Evolutionary conservation across 2,797 vertebrate species (phyloP), one percentile per base, ranked within the genome.

Genomic region (Acanthurus tractus): DNA sequence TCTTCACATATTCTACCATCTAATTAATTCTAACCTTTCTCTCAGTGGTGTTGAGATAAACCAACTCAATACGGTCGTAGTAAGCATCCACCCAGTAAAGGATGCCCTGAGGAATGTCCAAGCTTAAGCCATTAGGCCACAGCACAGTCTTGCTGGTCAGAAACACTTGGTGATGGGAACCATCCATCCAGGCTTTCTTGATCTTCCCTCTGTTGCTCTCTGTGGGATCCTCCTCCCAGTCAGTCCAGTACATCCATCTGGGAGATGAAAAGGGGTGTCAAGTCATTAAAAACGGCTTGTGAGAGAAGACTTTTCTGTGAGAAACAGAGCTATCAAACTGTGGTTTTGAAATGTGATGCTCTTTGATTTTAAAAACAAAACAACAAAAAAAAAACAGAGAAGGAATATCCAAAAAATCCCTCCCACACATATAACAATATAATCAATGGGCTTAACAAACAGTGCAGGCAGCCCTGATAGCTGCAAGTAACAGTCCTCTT

Each of bases 221-320:
- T 63, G 97, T 97, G 18, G 97, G 97, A 88, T 99, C 97, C 79
- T 99, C 98, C 86, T 99, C 98, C 98, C 98, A 99, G 94, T 99
- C 98, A 0, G 98, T 99, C 97, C 98, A 99, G 93, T 99, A 99
- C 97, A 99, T 98, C 98, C 97, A 99, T 76, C 98, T 99, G 81
- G 38, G 77, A 68, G n/a, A 76, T 0, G 0, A 83, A 23, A 67
- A 6, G 12, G 70, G 8, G 45, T 12, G 64, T 78, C 20, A 58
- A 10, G 20, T 49, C 23, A 54, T 68, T 79, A 1, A 46, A 63
- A 61, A 36, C n/a, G 20, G 5, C 0, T 11, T 25, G 64, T 0
- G 8, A 56, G 58, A 53, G 65, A 45, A 70, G 25, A 58, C 46
- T 57, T 78, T 58, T 56, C 15, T 71, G n/a, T 3, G 40, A 70